These are phyloP conservation scores for Phoenicopterus ruber DNA, from an alignment of 2,113 vertebrate species.

Conservation along the genomic window DNA sequence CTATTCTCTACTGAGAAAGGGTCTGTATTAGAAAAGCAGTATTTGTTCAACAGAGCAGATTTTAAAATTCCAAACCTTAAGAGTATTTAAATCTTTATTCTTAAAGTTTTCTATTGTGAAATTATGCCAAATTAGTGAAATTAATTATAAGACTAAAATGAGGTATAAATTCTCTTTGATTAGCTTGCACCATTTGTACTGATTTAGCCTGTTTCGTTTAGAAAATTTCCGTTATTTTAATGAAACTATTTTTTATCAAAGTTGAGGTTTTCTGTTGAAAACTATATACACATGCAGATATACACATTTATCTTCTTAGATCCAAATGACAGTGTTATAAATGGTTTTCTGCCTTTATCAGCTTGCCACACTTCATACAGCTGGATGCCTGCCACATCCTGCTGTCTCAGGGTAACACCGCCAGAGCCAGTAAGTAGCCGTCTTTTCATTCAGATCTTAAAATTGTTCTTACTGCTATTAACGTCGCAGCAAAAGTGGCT, in stretches of 20 bases:
- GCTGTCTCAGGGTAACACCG: background rate
- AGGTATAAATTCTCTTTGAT: background rate
- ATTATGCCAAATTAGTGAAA: background rate
- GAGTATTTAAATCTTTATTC: background rate
- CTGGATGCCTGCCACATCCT: background rate
- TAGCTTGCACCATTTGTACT: background rate
- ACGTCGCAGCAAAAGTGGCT: background rate
- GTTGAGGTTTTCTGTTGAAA: background rate
- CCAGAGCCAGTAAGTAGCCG: background rate
- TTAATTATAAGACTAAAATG: background rate
- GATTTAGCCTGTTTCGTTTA: background rate
- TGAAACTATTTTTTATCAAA: background rate
- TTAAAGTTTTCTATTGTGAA: background rate
- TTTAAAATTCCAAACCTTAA: background rate
- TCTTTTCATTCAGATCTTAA: background rate
- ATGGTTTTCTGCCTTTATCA: background rate
- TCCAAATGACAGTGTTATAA: background rate
- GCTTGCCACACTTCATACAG: background rate
- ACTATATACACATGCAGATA: background rate
- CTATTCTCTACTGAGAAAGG: background rate
- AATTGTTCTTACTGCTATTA: background rate
- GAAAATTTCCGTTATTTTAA: background rate
- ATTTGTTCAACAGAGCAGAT: background rate
- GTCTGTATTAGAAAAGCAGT: background rate
- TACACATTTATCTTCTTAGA: background rate